These are phyloP conservation scores for Diachasma alloeum DNA, from an alignment of 1,140 invertebrate species.

Conservation along the genomic window DNA sequence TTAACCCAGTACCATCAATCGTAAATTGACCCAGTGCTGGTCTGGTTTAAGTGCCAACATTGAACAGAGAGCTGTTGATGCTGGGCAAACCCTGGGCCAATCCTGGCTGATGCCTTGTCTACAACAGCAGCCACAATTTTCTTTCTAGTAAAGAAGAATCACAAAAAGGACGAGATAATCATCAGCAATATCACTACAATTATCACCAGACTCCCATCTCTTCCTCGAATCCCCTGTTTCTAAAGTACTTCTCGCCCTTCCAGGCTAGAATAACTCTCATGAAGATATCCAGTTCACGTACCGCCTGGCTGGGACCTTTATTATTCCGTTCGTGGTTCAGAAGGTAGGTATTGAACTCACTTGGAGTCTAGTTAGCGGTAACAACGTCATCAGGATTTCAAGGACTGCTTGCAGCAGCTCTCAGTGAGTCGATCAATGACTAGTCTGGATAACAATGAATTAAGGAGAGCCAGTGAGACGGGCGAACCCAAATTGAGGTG, in stretches of 20 bases:
- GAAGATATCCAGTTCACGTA: constrained; percentile 32
- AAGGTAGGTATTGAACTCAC: constrained; percentile 12
- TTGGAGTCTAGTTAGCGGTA: constrained; percentile 28
- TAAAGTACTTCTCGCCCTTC: background rate
- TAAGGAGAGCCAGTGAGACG: background rate
- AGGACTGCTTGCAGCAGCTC: constrained; percentile 1
- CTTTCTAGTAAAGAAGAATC: background rate
- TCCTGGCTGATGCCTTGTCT: too few relatives aligned
- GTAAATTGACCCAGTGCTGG: too few relatives aligned
- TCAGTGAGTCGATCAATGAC: background rate
- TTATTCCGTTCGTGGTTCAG: constrained; percentile 23
- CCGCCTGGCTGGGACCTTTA: constrained; percentile 12
- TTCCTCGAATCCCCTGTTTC: background rate
- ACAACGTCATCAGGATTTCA: constrained; percentile 25
- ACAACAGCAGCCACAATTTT: too few relatives aligned
- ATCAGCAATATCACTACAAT: background rate
- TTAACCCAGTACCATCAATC: too few relatives aligned
- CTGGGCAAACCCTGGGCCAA: too few relatives aligned
- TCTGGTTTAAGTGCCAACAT: too few relatives aligned
- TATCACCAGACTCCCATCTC: background rate
- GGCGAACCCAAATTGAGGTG: background rate
- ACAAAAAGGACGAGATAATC: background rate
- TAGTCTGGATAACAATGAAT: background rate
- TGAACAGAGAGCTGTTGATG: too few relatives aligned
- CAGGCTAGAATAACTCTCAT: background rate